A percentile compares a stretch with the other conserved stretches of the same genome.
Conservation (phyloP, 2,888 invertebrate genomes). For the Temnothorax ravouxi region DNA sequence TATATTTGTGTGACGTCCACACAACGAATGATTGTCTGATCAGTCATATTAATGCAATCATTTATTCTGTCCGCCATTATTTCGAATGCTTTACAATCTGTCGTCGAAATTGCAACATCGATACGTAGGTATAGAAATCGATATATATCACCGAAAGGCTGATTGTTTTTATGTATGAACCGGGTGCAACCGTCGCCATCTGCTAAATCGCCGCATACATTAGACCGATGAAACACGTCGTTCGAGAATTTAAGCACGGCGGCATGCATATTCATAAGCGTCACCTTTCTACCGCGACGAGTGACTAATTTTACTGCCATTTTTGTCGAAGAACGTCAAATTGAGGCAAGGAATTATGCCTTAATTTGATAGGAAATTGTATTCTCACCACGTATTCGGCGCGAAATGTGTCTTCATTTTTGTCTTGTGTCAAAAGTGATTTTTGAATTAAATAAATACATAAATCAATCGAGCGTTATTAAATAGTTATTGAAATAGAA, state of each 20-base stretch:
- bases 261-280: constrained; percentile 56
- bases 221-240: constrained; percentile 44
- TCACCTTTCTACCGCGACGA: constrained; percentile 24
- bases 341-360: neutral
- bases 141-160: neutral
- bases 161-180: constrained; percentile 54
- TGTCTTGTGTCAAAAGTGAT: neutral
- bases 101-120: constrained; percentile 30
- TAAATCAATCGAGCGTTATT: neutral
- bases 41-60: constrained; percentile 37
- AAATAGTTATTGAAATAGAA: neutral
- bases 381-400: neutral
- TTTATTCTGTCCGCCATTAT: constrained; percentile 27
- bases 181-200: constrained; percentile 8
- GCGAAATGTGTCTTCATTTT: neutral
- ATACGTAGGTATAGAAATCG: constrained; percentile 6
- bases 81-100: constrained; percentile 35
- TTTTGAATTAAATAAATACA: neutral
- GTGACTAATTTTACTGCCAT: constrained; percentile 38
- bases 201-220: constrained; percentile 46
- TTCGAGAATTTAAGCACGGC: constrained; percentile 49
- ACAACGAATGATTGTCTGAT: constrained; percentile 30
- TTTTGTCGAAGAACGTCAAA: constrained; percentile 11
- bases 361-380: neutral
- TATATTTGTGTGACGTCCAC: constrained; percentile 22